phyloP scores from a whole-genome alignment of 2,888 invertebrate species.

The Sesamia inferens region DNA sequence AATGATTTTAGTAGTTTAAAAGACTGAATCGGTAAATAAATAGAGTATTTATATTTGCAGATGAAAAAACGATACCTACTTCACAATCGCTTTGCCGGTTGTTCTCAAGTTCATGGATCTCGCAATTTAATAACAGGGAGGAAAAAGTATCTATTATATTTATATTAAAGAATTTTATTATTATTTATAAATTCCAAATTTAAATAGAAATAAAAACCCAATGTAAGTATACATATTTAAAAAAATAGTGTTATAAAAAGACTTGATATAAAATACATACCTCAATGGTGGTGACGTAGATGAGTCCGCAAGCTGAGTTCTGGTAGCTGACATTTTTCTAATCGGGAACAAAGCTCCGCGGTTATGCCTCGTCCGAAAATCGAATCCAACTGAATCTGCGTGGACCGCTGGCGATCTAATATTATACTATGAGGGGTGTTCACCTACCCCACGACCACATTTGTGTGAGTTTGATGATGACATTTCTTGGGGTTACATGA shows the following conservation, averaged over 20 bases:
- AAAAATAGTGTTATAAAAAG: not conserved
- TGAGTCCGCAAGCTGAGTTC: slow-evolving; percentile 92
- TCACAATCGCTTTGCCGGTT: not conserved
- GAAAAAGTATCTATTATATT: not conserved
- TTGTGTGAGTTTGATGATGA: slow-evolving; percentile 56
- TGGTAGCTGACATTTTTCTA: slow-evolving; percentile 80
- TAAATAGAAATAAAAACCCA: not conserved
- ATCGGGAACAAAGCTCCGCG: slow-evolving; percentile 15
- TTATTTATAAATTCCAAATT: not conserved
- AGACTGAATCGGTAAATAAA: too few relatives aligned
- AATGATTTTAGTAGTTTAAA: not conserved
- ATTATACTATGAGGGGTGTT: slow-evolving; percentile 82
- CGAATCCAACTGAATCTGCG: slow-evolving; percentile 70
- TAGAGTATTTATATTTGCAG: not conserved
- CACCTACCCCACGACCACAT: slow-evolving; percentile 61
- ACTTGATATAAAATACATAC: slow-evolving; percentile 83
- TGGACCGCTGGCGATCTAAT: slow-evolving; percentile 67
- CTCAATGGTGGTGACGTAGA: slow-evolving; percentile 92
- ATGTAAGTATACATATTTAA: too few relatives aligned
- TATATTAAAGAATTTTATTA: too few relatives aligned
- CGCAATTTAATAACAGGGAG: not conserved
- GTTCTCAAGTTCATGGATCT: too few relatives aligned
- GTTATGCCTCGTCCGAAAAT: slow-evolving; percentile 55
- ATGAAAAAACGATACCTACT: not conserved
- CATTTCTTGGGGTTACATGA: slow-evolving; percentile 1